Conservation (phyloP, 2,888 invertebrate genomes). For the Polia nebulosa region DNA sequence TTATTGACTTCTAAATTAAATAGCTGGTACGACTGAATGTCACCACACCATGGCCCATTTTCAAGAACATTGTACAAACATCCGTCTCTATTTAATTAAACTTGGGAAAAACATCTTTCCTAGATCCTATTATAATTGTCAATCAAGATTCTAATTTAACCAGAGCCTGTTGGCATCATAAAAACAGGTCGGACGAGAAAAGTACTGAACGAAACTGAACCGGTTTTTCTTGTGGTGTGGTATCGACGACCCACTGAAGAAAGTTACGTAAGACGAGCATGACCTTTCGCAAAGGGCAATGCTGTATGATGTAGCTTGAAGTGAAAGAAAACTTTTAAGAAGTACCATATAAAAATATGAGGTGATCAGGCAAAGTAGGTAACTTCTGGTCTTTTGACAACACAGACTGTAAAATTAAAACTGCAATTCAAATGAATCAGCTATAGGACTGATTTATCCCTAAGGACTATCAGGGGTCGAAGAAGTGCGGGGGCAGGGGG, state of each 20-base stretch:
- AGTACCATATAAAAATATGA: neutral
- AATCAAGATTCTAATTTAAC: slow-evolving; percentile 6
- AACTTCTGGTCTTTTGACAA: too few species aligned
- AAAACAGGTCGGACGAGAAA: slow-evolving; percentile 13
- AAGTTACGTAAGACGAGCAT: slow-evolving; percentile 1
- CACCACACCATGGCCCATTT: neutral
- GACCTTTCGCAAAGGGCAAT: slow-evolving; percentile 17
- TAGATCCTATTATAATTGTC: neutral
- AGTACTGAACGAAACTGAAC: slow-evolving; percentile 2
- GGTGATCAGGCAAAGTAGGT: neutral
- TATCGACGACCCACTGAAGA: slow-evolving; percentile 30
- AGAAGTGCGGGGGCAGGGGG: too few species aligned
- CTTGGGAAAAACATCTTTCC: neutral
- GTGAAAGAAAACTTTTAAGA: neutral
- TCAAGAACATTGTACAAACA: neutral
- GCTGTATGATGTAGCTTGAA: neutral
- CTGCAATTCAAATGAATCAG: too few species aligned
- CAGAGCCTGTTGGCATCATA: neutral
- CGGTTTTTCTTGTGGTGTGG: slow-evolving; percentile 5
- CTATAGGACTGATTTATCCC: too few species aligned
- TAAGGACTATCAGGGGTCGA: too few species aligned
- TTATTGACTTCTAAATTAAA: neutral
- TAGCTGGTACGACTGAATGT: neutral
- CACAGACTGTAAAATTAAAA: too few species aligned
- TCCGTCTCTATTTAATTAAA: too few species aligned